A percentile compares a stretch with the other conserved stretches of the same genome.
These are phyloP conservation scores for Alligator mississippiensis DNA, from an alignment of 2,113 vertebrate species.

Conservation along the genomic window DNA sequence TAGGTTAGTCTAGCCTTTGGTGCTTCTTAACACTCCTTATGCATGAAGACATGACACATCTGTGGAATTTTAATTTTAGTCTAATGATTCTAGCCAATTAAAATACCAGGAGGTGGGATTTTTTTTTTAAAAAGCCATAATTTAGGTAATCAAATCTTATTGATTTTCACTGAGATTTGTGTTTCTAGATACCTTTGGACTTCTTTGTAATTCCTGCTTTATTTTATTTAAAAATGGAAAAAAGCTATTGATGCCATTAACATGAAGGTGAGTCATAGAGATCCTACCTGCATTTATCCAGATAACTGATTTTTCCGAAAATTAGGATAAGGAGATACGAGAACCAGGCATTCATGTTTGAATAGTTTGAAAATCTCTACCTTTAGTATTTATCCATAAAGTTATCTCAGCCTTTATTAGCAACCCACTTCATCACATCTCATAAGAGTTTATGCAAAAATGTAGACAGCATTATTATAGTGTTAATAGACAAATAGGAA, in stretches of 20 bases:
- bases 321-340: neutral
- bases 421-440: neutral
- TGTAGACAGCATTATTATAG: constrained; percentile 12
- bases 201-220: neutral
- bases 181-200: neutral
- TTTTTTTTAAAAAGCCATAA: neutral
- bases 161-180: neutral
- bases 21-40: neutral
- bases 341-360: neutral
- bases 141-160: neutral
- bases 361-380: neutral
- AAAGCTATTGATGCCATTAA: neutral
- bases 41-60: neutral
- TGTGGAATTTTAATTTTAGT: neutral
- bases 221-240: neutral
- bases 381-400: constrained; percentile 41
- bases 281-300: neutral
- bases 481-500: constrained; percentile 30
- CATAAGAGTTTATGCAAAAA: constrained; percentile 29
- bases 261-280: too few relatives aligned
- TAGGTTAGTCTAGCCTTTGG: neutral
- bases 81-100: neutral
- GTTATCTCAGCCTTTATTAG: constrained; percentile 21
- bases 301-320: neutral
- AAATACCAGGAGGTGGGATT: neutral